phyloP scores from a whole-genome alignment of 2,113 vertebrate species.

The human (Homo sapiens) region DNA sequence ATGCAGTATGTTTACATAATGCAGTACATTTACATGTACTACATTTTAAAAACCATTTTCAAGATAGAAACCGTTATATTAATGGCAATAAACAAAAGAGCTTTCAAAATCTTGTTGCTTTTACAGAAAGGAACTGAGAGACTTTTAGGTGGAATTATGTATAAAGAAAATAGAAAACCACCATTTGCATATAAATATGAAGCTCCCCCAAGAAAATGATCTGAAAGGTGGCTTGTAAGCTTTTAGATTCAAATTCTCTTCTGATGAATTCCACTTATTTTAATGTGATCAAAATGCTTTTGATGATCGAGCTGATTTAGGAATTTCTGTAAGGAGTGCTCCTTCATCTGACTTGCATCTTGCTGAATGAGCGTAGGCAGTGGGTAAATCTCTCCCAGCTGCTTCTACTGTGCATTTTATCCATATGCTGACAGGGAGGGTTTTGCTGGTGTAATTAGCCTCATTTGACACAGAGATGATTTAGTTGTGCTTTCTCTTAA shows the following conservation, averaged over 20 bases:
- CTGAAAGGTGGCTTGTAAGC: neutral
- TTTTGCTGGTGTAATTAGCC: constrained; percentile 11
- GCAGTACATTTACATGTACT: neutral
- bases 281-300: neutral
- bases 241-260: constrained; percentile 21
- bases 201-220: neutral
- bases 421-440: neutral
- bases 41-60: neutral
- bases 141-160: neutral
- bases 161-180: constrained; percentile 19
- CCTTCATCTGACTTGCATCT: neutral
- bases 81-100: neutral
- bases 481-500: neutral
- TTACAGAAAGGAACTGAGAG: neutral
- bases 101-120: constrained; percentile 20
- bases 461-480: constrained; percentile 14
- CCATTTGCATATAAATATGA: constrained; percentile 37
- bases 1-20: neutral
- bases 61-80: neutral
- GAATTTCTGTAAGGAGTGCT: neutral
- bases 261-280: neutral
- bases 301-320: neutral
- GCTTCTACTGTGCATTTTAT: neutral
- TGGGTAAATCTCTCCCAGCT: constrained; percentile 21
- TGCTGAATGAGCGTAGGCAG: neutral